Evolutionary conservation across 2,888 invertebrate genomes (phyloP).

Genomic region (Philhelius pedissequus): DNA sequence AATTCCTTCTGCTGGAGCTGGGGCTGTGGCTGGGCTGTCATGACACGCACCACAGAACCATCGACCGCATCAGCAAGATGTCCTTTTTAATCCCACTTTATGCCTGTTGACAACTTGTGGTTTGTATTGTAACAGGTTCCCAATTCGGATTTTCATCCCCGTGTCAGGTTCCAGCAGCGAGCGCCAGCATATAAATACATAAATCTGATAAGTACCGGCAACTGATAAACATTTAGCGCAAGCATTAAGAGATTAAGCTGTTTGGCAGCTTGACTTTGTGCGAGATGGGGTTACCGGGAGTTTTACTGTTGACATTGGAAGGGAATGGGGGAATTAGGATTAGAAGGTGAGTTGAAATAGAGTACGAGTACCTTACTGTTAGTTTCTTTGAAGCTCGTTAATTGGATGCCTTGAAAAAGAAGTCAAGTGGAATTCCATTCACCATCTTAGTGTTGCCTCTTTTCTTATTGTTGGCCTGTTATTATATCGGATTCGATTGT

Average conservation of each 20-base stretch:
- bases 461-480: slow-evolving; percentile 6
- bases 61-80: slow-evolving; percentile 21
- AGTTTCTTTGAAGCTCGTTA: slow-evolving; percentile 42
- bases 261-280: slow-evolving; percentile 37
- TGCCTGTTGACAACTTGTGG: slow-evolving; percentile 40
- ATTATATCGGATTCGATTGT: not conserved
- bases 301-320: not conserved
- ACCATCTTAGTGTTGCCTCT: not conserved
- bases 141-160: slow-evolving; percentile 17
- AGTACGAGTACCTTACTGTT: slow-evolving; percentile 58
- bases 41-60: slow-evolving; percentile 39
- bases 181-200: not conserved
- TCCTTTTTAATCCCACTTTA: slow-evolving; percentile 56
- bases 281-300: not conserved
- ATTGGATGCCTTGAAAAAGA: slow-evolving; percentile 58
- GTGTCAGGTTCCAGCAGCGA: not conserved
- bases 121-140: slow-evolving; percentile 25
- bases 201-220: slow-evolving; percentile 60
- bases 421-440: slow-evolving; percentile 58
- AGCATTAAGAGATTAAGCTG: slow-evolving; percentile 61
- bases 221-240: slow-evolving; percentile 64
- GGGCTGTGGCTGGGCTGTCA: not conserved
- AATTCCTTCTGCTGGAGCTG: slow-evolving; percentile 26
- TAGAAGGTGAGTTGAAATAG: not conserved
- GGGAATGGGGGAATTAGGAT: not conserved